phyloP scores from a whole-genome alignment of 1,140 invertebrate genomes.

The Fopius arisanus region DNA sequence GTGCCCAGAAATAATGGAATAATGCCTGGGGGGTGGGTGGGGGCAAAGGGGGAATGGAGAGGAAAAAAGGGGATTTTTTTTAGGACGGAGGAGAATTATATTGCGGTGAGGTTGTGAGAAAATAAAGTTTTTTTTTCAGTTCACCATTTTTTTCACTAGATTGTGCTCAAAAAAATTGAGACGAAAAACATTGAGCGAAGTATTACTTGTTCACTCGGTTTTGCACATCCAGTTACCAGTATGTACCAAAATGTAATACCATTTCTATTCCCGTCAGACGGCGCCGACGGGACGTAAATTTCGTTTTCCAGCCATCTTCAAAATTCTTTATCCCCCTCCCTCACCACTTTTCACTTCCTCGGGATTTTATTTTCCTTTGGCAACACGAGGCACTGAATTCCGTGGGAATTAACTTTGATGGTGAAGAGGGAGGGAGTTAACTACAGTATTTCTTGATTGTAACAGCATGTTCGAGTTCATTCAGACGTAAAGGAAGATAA shows the following conservation, averaged over 20 bases:
- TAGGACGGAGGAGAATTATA: background rate
- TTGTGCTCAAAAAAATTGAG: no score
- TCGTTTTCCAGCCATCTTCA: slow-evolving; percentile 24
- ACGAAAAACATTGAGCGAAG: no score
- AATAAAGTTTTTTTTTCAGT: no score
- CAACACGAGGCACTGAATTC: background rate
- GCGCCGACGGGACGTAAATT: slow-evolving; percentile 26
- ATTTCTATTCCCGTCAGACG: slow-evolving; percentile 31
- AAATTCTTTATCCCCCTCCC: background rate
- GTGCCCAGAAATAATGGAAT: slow-evolving; percentile 32
- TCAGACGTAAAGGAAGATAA: slow-evolving; percentile 7
- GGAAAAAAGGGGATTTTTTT: background rate
- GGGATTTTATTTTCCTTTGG: background rate
- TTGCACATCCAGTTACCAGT: background rate
- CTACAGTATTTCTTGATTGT: slow-evolving; percentile 15
- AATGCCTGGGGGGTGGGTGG: background rate
- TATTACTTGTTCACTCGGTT: no score
- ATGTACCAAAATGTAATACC: slow-evolving; percentile 22
- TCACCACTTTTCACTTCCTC: slow-evolving; percentile 2
- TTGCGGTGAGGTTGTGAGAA: no score
- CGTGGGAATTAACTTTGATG: slow-evolving; percentile 11
- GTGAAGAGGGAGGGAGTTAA: background rate
- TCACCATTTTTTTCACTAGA: no score
- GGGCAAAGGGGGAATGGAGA: background rate
- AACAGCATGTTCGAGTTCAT: slow-evolving; percentile 1